A percentile compares a stretch with the other conserved stretches of the same genome.
phyloP scores from a whole-genome alignment of 2,888 invertebrate species.

The Polydrusus tereticollis region DNA sequence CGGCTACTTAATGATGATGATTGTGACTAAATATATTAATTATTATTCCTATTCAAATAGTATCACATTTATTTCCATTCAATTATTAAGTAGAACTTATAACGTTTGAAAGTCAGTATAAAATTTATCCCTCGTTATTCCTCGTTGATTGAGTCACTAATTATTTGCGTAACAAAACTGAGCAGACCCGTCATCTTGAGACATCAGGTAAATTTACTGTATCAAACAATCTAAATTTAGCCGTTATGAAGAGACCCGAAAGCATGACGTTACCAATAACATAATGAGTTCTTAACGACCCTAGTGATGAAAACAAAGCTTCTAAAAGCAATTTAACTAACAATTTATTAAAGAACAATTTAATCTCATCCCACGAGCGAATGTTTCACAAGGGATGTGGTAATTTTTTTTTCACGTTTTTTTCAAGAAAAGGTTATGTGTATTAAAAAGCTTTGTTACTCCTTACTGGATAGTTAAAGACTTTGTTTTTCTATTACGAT shows the following conservation, averaged over 20 bases:
- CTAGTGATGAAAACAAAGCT: constrained; percentile 6
- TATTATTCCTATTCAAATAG: too few relatives aligned
- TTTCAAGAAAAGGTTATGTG: too few relatives aligned
- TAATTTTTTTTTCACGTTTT: too few relatives aligned
- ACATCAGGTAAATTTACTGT: background rate
- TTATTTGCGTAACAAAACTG: background rate
- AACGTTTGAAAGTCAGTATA: too few relatives aligned
- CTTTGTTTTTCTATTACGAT: too few relatives aligned
- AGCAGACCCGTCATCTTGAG: background rate
- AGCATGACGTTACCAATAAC: background rate
- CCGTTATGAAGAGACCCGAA: background rate
- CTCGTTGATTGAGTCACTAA: background rate
- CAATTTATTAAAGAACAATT: background rate
- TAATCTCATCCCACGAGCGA: background rate
- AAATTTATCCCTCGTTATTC: background rate
- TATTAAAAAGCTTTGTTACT: too few relatives aligned
- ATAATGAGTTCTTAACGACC: constrained; percentile 4
- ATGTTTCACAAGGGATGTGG: background rate
- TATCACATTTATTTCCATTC: too few relatives aligned
- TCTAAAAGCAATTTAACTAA: background rate
- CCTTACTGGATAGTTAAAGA: too few relatives aligned
- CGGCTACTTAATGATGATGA: too few relatives aligned
- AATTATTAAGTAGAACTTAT: too few relatives aligned
- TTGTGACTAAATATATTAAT: too few relatives aligned
- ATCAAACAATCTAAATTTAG: constrained; percentile 2